phyloP scores from a whole-genome alignment of 2,113 vertebrate species.

The Oplegnathus fasciatus region DNA sequence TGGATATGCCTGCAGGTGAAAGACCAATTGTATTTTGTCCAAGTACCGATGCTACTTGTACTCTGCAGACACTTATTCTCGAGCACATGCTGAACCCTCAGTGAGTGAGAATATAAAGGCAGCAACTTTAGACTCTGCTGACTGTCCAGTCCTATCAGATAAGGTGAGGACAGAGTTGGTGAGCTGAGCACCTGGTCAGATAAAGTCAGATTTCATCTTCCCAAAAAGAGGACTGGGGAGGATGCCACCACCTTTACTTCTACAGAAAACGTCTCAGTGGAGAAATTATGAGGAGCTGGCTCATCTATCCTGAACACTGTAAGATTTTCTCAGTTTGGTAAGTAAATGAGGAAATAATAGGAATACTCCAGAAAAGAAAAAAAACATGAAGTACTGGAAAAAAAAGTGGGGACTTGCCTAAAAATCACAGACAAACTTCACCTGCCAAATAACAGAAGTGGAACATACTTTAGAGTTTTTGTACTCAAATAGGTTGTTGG shows the following conservation, averaged over 20 bases:
- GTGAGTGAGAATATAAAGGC: background rate
- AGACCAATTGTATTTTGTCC: background rate
- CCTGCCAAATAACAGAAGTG: background rate
- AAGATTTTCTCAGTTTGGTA: background rate
- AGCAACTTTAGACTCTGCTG: background rate
- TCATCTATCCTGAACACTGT: background rate
- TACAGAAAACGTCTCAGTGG: background rate
- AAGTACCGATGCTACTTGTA: background rate
- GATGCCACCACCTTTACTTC: background rate
- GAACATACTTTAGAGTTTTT: background rate
- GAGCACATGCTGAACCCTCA: background rate
- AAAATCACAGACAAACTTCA: background rate
- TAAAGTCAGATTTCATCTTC: conserved; percentile 22
- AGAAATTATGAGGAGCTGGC: background rate
- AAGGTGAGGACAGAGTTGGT: background rate
- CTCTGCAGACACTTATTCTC: background rate
- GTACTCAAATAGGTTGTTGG: background rate
- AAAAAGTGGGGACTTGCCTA: background rate
- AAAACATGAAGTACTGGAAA: background rate
- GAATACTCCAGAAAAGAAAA: background rate
- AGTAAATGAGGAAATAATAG: background rate
- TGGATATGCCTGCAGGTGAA: background rate
- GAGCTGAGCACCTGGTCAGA: conserved; percentile 20
- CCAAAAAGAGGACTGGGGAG: background rate
- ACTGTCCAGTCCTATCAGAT: background rate